phyloP scores from a whole-genome alignment of 2,888 invertebrate genomes.

The Prosapia bicincta region DNA sequence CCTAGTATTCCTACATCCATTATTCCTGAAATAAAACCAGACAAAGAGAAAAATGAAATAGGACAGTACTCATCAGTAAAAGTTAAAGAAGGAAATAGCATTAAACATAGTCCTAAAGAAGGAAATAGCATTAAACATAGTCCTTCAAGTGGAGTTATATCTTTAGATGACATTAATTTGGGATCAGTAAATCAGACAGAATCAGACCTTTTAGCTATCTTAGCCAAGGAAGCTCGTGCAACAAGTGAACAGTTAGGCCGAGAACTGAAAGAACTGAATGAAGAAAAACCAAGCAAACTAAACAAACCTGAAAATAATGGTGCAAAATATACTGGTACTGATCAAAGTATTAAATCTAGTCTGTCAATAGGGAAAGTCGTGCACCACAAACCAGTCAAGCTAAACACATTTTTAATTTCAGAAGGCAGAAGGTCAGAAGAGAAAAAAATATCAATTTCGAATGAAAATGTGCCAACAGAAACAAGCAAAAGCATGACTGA shows the following conservation, averaged over 20 bases:
- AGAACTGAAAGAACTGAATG: constrained; percentile 56
- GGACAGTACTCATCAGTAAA: neutral
- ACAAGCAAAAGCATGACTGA: constrained; percentile 36
- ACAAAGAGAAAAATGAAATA: neutral
- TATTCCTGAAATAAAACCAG: neutral
- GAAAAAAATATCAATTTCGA: constrained; percentile 14
- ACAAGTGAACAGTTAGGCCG: constrained; percentile 67
- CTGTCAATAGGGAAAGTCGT: constrained; percentile 21
- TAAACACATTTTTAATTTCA: constrained; percentile 20
- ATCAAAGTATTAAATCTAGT: constrained; percentile 8
- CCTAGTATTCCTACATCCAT: neutral
- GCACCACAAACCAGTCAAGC: constrained; percentile 27
- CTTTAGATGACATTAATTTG: neutral
- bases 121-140: too few species aligned
- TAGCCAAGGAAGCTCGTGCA: constrained; percentile 72
- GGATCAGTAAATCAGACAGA: neutral
- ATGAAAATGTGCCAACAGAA: constrained; percentile 5
- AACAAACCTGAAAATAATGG: neutral
- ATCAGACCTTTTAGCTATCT: constrained; percentile 55
- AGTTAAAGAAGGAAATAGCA: too few species aligned
- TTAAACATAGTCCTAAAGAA: too few species aligned
- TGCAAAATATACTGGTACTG: neutral
- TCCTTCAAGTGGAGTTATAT: too few species aligned
- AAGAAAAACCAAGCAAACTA: neutral
- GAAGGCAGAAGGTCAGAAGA: constrained; percentile 43